Evolutionary conservation across 2,113 vertebrate species (phyloP).

Genomic region (Emberiza fucata): DNA sequence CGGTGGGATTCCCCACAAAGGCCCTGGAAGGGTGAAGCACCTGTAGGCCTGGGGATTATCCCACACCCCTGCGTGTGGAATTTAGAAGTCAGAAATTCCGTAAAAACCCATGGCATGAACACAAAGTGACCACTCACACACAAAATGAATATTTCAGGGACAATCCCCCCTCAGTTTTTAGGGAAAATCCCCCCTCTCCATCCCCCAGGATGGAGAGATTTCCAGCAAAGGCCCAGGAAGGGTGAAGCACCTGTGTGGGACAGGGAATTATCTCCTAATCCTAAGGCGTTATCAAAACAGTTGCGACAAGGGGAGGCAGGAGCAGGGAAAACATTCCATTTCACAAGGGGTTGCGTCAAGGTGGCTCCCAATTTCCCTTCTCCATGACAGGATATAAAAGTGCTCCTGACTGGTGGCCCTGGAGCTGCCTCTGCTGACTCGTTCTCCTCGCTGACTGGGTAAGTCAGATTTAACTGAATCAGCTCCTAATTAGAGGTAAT

Average conservation of each 20-base stretch:
- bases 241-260: background rate
- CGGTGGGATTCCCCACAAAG: background rate
- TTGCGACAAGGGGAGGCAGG: slow-evolving; percentile 11
- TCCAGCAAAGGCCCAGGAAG: background rate
- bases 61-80: background rate
- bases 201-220: background rate
- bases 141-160: background rate
- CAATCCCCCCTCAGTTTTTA: background rate
- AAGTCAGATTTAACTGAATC: slow-evolving; percentile 2
- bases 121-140: background rate
- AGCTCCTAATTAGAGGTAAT: background rate
- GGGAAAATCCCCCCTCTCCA: background rate
- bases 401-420: background rate
- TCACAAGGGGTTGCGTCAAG: slow-evolving; percentile 39
- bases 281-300: background rate
- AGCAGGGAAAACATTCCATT: slow-evolving; percentile 22
- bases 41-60: background rate
- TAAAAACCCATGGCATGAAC: fast-evolving
- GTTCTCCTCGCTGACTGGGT: slow-evolving; percentile 8
- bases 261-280: background rate
- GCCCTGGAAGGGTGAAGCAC: background rate
- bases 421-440: slow-evolving; percentile 35
- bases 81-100: background rate
- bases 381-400: slow-evolving; percentile 44
- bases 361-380: background rate